phyloP scores from a whole-genome alignment of 2,888 invertebrate genomes.

The Sphaerophoria rueppellii region DNA sequence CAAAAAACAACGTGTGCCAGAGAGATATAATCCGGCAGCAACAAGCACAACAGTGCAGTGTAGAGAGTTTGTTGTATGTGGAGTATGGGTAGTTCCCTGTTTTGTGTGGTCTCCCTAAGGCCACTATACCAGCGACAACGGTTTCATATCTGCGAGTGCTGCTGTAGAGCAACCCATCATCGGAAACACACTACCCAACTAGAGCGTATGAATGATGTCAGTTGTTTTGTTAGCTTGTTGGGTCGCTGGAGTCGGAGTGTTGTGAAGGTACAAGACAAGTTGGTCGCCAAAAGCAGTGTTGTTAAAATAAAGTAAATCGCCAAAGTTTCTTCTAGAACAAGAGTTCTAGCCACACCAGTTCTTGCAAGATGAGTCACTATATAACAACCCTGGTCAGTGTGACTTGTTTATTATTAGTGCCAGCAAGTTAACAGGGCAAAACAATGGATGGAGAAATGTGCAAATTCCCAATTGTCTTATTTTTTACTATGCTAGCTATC shows the following conservation, averaged over 20 bases:
- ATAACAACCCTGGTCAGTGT: constrained; percentile 27
- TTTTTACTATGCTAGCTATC: neutral
- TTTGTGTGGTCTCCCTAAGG: constrained; percentile 24
- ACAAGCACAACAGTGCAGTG: neutral
- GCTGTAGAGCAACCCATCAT: neutral
- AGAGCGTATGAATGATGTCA: constrained; percentile 65
- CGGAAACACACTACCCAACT: constrained; percentile 46
- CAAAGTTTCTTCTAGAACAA: no score
- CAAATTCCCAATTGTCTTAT: constrained; percentile 43
- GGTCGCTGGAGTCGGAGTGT: constrained; percentile 4
- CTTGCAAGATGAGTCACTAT: neutral
- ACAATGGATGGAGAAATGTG: constrained; percentile 59
- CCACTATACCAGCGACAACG: constrained; percentile 4
- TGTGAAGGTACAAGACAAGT: neutral
- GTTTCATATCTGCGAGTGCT: neutral
- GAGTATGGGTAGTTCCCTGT: neutral
- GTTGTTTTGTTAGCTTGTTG: neutral
- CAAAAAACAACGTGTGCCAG: constrained; percentile 60
- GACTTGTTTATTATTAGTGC: constrained; percentile 13
- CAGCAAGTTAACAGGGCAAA: constrained; percentile 32
- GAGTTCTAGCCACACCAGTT: no score
- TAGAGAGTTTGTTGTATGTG: no score
- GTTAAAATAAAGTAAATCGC: no score
- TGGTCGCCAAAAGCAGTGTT: neutral
- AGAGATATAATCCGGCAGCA: constrained; percentile 46